Evolutionary conservation across 2,888 invertebrate genomes (phyloP).

Genomic region (Herminia tarsipennalis): DNA sequence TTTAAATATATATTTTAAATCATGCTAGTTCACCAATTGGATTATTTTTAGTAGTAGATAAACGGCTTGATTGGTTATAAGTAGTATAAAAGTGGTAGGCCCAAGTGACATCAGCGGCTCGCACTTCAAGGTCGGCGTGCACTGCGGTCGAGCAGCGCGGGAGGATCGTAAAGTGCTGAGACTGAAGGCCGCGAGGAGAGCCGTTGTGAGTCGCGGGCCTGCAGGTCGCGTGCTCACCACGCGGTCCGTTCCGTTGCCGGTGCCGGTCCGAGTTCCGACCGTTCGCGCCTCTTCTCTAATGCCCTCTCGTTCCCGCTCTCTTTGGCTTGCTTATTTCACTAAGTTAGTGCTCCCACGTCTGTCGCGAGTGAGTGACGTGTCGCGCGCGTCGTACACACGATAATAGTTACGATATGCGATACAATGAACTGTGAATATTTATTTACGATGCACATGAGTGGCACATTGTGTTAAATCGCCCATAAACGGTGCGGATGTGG

Average conservation of each 20-base stretch:
- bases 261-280: slow-evolving; percentile 29
- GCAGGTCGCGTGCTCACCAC: slow-evolving; percentile 34
- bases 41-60: neutral
- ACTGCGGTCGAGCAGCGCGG: slow-evolving; percentile 3
- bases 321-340: slow-evolving; percentile 61
- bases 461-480: slow-evolving; percentile 49
- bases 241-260: slow-evolving; percentile 24
- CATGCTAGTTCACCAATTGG: neutral
- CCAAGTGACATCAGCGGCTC: slow-evolving; percentile 39
- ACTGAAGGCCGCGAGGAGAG: slow-evolving; percentile 2
- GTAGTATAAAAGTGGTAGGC: slow-evolving; percentile 14
- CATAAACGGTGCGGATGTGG: slow-evolving; percentile 45
- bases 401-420: slow-evolving; percentile 57
- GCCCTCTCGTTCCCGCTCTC: slow-evolving; percentile 71
- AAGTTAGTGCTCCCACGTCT: slow-evolving; percentile 71
- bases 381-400: slow-evolving; percentile 49
- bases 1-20: neutral
- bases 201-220: slow-evolving; percentile 15
- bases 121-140: slow-evolving; percentile 30
- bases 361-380: slow-evolving; percentile 68
- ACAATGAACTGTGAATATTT: slow-evolving; percentile 62
- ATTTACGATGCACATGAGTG: slow-evolving; percentile 52
- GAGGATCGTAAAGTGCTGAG: neutral
- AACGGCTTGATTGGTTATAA: slow-evolving; percentile 12
- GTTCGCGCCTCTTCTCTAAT: slow-evolving; percentile 47